phyloP scores from a whole-genome alignment of 2,113 vertebrate species.

The Eclectus roratus region DNA sequence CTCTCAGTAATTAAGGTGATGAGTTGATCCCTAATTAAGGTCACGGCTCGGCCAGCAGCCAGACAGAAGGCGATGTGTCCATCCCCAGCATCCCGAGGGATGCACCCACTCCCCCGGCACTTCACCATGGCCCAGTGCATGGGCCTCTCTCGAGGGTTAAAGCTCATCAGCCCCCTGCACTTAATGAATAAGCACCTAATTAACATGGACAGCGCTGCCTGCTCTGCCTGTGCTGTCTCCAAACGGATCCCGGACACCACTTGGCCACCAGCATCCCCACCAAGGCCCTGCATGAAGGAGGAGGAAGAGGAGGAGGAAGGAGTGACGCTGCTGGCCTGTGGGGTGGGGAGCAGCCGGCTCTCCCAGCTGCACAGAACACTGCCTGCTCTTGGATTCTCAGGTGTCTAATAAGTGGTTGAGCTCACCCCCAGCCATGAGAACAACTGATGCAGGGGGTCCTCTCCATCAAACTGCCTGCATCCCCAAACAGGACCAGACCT shows the following conservation, averaged over 20 bases:
- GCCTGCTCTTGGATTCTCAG: fast-evolving
- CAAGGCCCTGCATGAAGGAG: not conserved
- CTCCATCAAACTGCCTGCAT: not conserved
- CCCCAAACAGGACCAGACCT: not conserved
- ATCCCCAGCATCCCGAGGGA: fast-evolving
- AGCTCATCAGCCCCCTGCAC: not conserved
- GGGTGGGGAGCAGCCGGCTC: not conserved
- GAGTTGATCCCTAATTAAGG: slow-evolving; percentile 3
- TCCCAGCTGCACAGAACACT: not conserved
- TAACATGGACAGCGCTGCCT: fast-evolving
- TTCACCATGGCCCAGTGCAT: fast-evolving
- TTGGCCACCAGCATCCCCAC: not conserved
- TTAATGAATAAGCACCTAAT: not conserved
- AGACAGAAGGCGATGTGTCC: not conserved
- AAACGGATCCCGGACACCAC: fast-evolving
- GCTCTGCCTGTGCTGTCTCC: not conserved
- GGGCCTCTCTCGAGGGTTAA: not conserved
- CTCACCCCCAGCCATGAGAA: fast-evolving
- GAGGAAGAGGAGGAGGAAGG: not conserved
- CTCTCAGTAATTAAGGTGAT: slow-evolving; percentile 10
- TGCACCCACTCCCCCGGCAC: fast-evolving
- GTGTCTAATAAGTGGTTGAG: not conserved
- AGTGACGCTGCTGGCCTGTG: not conserved
- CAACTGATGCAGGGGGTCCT: fast-evolving
- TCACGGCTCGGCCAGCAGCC: not conserved